Conservation (phyloP, 2,113 vertebrate species). For the Silurus asotus region DNA sequence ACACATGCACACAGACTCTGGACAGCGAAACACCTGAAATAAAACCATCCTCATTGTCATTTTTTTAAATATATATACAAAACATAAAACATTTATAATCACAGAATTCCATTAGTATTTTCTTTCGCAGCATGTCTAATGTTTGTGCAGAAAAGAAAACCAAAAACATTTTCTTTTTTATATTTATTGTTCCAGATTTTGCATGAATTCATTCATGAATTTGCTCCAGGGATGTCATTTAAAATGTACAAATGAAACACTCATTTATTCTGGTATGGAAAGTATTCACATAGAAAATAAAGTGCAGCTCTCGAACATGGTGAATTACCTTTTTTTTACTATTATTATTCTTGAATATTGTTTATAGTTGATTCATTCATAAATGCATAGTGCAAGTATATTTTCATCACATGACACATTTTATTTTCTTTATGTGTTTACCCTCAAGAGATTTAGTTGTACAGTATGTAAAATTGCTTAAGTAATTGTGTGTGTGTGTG, state of each 20-base stretch:
- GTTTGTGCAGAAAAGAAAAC: slow-evolving; percentile 7
- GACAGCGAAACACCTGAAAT: background rate
- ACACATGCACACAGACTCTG: background rate
- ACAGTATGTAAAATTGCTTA: background rate
- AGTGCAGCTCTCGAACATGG: slow-evolving; percentile 51
- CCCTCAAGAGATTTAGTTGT: background rate
- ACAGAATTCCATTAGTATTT: background rate
- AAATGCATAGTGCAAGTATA: slow-evolving; percentile 56
- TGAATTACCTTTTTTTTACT: slow-evolving; percentile 23
- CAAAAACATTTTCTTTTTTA: background rate
- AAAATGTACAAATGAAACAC: slow-evolving; percentile 48
- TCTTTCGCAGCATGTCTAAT: background rate
- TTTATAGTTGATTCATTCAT: slow-evolving; percentile 32
- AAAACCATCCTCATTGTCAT: background rate
- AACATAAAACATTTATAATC: background rate
- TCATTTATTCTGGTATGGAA: slow-evolving; percentile 42
- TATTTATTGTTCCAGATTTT: slow-evolving; percentile 39
- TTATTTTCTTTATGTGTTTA: slow-evolving; percentile 22
- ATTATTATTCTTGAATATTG: slow-evolving; percentile 2
- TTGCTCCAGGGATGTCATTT: slow-evolving; percentile 38
- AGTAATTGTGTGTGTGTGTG: background rate
- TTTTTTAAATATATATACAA: background rate
- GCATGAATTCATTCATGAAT: slow-evolving; percentile 17
- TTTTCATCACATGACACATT: slow-evolving; percentile 34
- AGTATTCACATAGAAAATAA: slow-evolving; percentile 44